Percentiles rank a stretch among this genome's conserved stretches.
Conservation (phyloP, 2,888 invertebrate species). For the Physocephala rufipes region DNA sequence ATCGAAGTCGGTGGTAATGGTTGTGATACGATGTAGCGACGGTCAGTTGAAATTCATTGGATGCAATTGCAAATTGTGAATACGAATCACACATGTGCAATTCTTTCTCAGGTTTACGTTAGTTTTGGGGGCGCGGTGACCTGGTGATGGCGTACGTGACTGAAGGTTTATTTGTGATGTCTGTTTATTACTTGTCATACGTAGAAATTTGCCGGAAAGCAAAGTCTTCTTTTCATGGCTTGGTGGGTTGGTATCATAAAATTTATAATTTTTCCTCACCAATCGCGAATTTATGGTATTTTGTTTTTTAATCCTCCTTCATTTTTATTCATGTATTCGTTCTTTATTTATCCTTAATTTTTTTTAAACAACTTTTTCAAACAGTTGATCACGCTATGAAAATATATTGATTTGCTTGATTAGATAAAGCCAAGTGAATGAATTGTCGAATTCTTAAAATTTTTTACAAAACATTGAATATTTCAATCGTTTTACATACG, state of each 20-base stretch:
- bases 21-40: neutral
- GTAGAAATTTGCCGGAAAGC: slow-evolving; percentile 37
- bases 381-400: too few species aligned
- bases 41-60: slow-evolving; percentile 50
- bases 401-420: too few species aligned
- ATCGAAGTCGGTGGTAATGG: neutral
- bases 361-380: too few species aligned
- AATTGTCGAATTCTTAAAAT: too few species aligned
- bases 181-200: slow-evolving; percentile 52
- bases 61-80: slow-evolving; percentile 56
- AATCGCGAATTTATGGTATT: slow-evolving; percentile 19
- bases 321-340: neutral
- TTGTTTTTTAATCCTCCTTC: slow-evolving; percentile 25
- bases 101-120: slow-evolving; percentile 40
- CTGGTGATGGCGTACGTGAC: slow-evolving; percentile 60
- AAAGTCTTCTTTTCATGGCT: slow-evolving; percentile 34
- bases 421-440: too few species aligned
- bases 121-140: too few species aligned
- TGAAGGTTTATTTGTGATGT: slow-evolving; percentile 57
- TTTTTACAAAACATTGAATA: too few species aligned
- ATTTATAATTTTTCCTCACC: neutral
- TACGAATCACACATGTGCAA: slow-evolving; percentile 29
- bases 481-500: too few species aligned
- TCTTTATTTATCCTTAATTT: neutral
- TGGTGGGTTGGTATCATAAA: slow-evolving; percentile 15